Base-by-base conservation (phyloP, 2,888 invertebrate genomes). In the Oxystoma pomonae region DNA sequence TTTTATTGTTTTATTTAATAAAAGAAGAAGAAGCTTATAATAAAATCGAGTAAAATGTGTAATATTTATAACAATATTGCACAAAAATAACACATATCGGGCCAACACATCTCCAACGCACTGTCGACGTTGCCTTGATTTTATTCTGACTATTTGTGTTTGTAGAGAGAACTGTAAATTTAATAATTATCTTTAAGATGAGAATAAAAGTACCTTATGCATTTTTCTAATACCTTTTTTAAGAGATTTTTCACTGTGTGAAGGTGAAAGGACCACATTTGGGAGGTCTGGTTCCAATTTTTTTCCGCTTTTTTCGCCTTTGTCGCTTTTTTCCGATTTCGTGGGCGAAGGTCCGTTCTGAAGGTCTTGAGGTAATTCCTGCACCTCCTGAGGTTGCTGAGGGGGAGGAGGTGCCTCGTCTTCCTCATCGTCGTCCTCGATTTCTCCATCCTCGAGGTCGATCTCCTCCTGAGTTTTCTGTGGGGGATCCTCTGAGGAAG, bases 381-480 rank as follows among this genome's bases (percentile, higher is more conserved):
- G 35, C 3, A 12, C 16, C 35, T 50, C 63, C 16, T 58, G 57
- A 58, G 62, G 62, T 17, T 63, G 60, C 7, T 60, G 52, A 56
- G 67, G 68, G 18, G 59, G 58, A 51, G 58, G 62, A 2, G 60
- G 58, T 17, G 61, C 61, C 12, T 58, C 55, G 18, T 68, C 17
- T 17, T 84, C 85, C 68, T 86, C 86, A 58, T 86, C 86, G 70
- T 86, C 86, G 57, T 86, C 86, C 68, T 92, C 92, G 71, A 94
- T 92, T 80, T 94, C 94, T 57, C 94, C 94, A 76, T 94, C 94
- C 81, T 94, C 94, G 69, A 93, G 83, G 77, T 93, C 74, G 21
- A 70, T 66, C 16, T 72, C 72, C 57, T 68, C 53, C n/a, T 58
- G 22, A n/a, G 58, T 58, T 55, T 20, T 60, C 60, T 2, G 59